Evolutionary conservation across 2,113 vertebrate genomes (phyloP), one percentile per base, ranked within the genome.

Genomic region (Fulmarus glacialis): DNA sequence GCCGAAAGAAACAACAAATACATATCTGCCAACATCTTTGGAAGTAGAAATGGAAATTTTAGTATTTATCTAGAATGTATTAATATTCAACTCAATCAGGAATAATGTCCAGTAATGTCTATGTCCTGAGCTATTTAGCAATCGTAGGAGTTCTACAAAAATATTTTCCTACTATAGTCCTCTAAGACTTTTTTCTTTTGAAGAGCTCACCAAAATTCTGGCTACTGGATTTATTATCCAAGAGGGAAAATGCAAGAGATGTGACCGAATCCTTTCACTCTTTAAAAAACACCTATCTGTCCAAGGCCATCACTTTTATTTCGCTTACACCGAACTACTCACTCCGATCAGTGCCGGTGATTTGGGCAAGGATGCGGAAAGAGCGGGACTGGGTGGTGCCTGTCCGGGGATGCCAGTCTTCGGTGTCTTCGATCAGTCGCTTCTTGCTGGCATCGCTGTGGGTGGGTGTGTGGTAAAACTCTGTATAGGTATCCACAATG

Each of bases 341-440:
- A 99, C 99, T 73, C 9, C 98, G 97, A 96, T 99, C 99, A 0
- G 99, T 99, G 92, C 99, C 99, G 0, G 99, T 99, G 97, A 99
- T 99, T 92, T 99, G 99, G 82, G 99, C 99, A 53, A 99, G 99
- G 97, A 99, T 99, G 47, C 98, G 98, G 97, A 99, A 99, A 26
- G 99, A 99, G 64, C 99, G 99, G 63, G 99, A 99, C 97, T 99
- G 99, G 64, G 99, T 99, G 11, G 99, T 99, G 64, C 99, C 99
- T 0, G 98, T 99, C 29, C 99, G 98, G 0, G 99, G 99, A 17
- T 98, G 99, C 99, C 99, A 99, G 94, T 99, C 99, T 93, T 99
- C 99, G 0, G 99, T 99, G 91, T 99, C 99, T 85, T 99, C 99
- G 19, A 98, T 99, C 97, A 99, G 98, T 20, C 99, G 98, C 94